Conservation (phyloP, 2,888 invertebrate genomes). For the Cheilosia pagana region DNA sequence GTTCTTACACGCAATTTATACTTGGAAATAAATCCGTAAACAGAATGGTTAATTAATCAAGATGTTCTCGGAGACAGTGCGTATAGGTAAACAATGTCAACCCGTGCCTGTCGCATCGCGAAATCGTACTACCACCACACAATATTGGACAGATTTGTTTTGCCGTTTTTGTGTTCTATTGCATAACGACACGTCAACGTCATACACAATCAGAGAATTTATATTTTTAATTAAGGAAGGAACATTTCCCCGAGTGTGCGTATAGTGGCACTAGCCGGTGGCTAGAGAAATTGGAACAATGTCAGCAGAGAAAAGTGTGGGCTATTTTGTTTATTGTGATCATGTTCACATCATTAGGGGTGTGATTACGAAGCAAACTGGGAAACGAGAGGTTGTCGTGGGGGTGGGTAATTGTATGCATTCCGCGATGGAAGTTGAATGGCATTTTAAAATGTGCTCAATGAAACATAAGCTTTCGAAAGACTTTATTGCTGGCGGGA, state of each 20-base stretch:
- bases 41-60: neutral
- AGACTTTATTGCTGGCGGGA: too few relatives aligned
- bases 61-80: neutral
- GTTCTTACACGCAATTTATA: neutral
- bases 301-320: constrained; percentile 25
- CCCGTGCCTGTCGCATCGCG: neutral
- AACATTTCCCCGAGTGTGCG: constrained; percentile 7
- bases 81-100: neutral
- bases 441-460: too few relatives aligned
- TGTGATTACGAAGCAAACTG: neutral
- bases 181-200: constrained; percentile 39
- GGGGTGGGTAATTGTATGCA: neutral
- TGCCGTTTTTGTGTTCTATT: constrained; percentile 17
- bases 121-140: neutral
- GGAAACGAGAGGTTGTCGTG: neutral
- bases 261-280: constrained; percentile 24
- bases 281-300: constrained; percentile 41
- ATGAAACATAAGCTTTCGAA: too few relatives aligned
- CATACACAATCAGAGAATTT: constrained; percentile 27
- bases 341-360: neutral
- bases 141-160: constrained; percentile 10
- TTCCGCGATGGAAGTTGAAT: neutral
- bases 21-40: neutral
- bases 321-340: neutral
- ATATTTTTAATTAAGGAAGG: constrained; percentile 32